Percentiles rank a stretch among this genome's conserved stretches.
These are phyloP conservation scores for Mormyrus proboscirostris DNA, from an alignment of 2,797 vertebrate genomes.

Conservation along the genomic window DNA sequence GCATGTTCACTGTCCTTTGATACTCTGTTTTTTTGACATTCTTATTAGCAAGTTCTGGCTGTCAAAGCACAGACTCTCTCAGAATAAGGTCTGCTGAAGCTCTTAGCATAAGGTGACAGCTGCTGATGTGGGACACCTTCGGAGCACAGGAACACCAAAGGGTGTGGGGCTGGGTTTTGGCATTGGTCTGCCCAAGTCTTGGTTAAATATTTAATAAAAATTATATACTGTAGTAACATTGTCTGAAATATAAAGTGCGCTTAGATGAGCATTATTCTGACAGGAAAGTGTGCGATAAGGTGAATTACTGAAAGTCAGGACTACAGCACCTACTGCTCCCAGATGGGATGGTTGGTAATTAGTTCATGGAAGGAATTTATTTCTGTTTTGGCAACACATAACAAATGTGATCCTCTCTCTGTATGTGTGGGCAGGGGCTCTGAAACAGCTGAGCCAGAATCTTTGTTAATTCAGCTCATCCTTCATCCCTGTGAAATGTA, in stretches of 20 bases:
- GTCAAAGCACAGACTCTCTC: neutral
- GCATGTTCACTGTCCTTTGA: neutral
- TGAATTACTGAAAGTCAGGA: slow-evolving; percentile 37
- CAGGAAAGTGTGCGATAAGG: slow-evolving; percentile 33
- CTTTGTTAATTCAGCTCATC: neutral
- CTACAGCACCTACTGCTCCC: slow-evolving; percentile 35
- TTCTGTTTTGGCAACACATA: slow-evolving; percentile 38
- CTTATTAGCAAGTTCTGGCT: neutral
- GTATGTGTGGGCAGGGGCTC: slow-evolving; percentile 19
- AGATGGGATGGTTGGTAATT: slow-evolving; percentile 41
- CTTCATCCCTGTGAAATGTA: slow-evolving; percentile 3
- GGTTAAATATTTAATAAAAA: neutral
- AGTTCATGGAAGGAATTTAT: slow-evolving; percentile 36
- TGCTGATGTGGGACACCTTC: neutral
- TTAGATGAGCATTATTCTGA: neutral
- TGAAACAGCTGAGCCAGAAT: neutral
- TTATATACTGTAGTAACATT: neutral
- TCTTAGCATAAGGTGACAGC: neutral
- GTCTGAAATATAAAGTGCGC: neutral
- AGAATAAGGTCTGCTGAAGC: neutral
- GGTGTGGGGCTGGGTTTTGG: neutral
- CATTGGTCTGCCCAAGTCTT: neutral
- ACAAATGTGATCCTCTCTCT: slow-evolving; percentile 30
- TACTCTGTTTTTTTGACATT: neutral
- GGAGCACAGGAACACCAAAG: neutral